Base-by-base conservation (phyloP, 30 jellyfish, hydroid and myxozoan genomes). In the Aurelia coerulea region DNA sequence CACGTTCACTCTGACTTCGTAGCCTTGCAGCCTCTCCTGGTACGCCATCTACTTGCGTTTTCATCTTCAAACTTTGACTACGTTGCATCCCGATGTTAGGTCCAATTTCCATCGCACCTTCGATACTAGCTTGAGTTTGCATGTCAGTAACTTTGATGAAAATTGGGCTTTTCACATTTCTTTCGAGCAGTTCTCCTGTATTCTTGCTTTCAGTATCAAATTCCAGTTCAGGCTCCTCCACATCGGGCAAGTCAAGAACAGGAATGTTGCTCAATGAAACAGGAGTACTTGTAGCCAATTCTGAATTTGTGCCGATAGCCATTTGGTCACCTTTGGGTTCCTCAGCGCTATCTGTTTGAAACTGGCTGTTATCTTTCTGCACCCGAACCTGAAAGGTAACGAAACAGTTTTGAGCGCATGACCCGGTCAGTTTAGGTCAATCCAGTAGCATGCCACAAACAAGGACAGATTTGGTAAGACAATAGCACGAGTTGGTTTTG, bases 111-210 rank as follows among this genome's bases (percentile, higher is more conserved):
- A 83, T 16, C 7, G 80, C 33, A 11, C 92, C 92, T 62, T 83
- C 92, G 29, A 83, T 72, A 29, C 85, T 56, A 46, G 75, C 74
- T n/a, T 70, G 84, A 6, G 85, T 69, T 41, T 70, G 78, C 10
- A 42, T 46, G 67, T 83, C 80, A 39, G 92, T 83, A 10, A 83
- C 80, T 83, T 71, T 83, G 86, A 83, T 72, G 58, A 73, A 83
- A 6, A 83, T n/a, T 16, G 92, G 92, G 73, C 91, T 81, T 56
- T 81, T 68, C 15, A 68, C 12, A 62, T 81, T 60, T 52, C 84
- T 46, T 7, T 14, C 78, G 62, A 19, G 7, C 37, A 16, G 10
- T 67, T 33, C 71, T 13, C 73, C 91, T n/a, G 76, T 42, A 3
- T 67, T 17, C 34, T n/a, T 35, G 69, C 70, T 79, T 23, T 50